Base-by-base conservation (phyloP, 2,888 invertebrate species). In the Fabriciana adippe region DNA sequence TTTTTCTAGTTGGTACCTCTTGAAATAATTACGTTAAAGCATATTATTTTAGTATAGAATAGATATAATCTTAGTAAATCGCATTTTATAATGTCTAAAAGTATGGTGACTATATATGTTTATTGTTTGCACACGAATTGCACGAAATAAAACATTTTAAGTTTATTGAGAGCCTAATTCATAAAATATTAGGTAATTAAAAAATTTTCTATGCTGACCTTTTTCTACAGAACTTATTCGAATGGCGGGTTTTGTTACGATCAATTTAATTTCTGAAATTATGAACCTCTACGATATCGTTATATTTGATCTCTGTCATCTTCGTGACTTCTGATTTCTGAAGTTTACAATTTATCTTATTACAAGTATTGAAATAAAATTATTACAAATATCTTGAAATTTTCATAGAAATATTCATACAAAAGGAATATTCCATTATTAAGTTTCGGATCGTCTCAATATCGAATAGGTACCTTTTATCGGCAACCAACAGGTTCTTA, bases 361-460 rank as follows among this genome's bases (percentile, higher is more conserved):
- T 55, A 56, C 13, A 18, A 56, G 14, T 18, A 18, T 55, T 55
- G 16, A 18, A 15, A 1, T 18, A 6, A 56, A 56, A 6, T 45
- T 45, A 21, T 59, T 26, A 47, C 21, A 61, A 16, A 51, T 60
- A 48, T 18, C 15, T 41, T 35, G 18, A 61, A 41, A 4, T 18
- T 35, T 18, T 51, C 2, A 13, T 61, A 13, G 16, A 61, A 18
- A 51, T 16, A 31, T 16, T 6, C 8, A 3, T 50, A 35, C 35
- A 50, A 41, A 51, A 61, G 53, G 18, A 61, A 18, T 61, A 15
- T 53, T 61, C 35, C 4, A 35, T 53, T 61, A 53, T 53, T 53
- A 26, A 48, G 26, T 26, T 59, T 21, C 16, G 21, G 18, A 60
- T 11, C 26, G 26, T 50, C 57, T 51, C 31, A 31, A 60, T 48